These are phyloP conservation scores for Aepyceros melampus DNA, from an alignment of 2,113 vertebrate species.

Conservation along the genomic window DNA sequence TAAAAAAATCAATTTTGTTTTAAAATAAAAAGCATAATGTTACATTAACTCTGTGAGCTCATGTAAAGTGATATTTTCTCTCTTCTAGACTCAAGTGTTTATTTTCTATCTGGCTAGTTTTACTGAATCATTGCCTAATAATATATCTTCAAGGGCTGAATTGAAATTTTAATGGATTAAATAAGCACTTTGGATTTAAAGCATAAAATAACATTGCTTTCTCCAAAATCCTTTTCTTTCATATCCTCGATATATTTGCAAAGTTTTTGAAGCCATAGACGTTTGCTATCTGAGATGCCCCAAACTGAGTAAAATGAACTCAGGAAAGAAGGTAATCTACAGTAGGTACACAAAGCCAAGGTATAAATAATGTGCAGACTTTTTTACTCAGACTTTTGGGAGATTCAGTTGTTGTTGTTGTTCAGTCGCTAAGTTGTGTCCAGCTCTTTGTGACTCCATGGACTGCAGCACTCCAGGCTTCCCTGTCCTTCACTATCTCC, in stretches of 20 bases:
- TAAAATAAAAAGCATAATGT: not conserved
- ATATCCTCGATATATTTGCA: not conserved
- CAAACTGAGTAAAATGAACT: not conserved
- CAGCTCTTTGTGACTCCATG: not conserved
- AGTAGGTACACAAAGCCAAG: not conserved
- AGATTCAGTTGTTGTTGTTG: not conserved
- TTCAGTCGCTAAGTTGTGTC: not conserved
- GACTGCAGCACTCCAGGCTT: not conserved
- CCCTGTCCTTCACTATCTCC: not conserved
- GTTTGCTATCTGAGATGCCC: not conserved
- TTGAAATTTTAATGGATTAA: slow-evolving; percentile 27
- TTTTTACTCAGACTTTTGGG: not conserved
- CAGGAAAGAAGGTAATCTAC: not conserved
- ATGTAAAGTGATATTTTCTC: not conserved
- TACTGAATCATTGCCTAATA: not conserved
- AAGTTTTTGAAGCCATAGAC: not conserved
- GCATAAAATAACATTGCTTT: not conserved
- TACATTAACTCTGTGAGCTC: not conserved
- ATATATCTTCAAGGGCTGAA: not conserved
- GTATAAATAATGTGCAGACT: not conserved
- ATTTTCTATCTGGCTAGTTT: not conserved
- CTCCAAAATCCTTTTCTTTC: not conserved
- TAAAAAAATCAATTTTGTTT: not conserved
- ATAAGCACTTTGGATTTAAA: not conserved
- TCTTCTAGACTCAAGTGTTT: not conserved